These are phyloP conservation scores for Neoascia interrupta DNA, from an alignment of 2,888 invertebrate genomes.

Conservation along the genomic window DNA sequence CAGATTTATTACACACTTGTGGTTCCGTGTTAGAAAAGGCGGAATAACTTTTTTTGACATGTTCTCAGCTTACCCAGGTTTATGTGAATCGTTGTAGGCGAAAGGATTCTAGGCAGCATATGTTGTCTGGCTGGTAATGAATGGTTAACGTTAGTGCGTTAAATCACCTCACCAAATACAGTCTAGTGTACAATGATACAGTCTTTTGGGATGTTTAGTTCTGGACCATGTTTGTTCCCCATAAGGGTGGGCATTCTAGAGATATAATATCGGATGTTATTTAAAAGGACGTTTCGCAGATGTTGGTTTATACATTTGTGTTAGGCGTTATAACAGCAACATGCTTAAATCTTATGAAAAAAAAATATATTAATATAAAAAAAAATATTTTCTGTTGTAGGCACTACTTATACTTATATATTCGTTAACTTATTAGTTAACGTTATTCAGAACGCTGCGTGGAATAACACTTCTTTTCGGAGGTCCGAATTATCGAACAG, in stretches of 20 bases:
- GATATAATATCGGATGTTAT: not conserved
- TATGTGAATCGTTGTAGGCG: not conserved
- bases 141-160: constrained; percentile 23
- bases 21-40: constrained; percentile 16
- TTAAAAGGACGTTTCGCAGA: not conserved
- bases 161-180: constrained; percentile 1
- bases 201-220: too few species aligned
- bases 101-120: constrained; percentile 10
- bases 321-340: too few species aligned
- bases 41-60: constrained; percentile 10
- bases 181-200: not conserved
- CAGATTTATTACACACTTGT: constrained; percentile 56
- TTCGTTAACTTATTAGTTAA: too few species aligned
- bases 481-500: too few species aligned
- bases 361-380: too few species aligned
- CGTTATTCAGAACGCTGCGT: too few species aligned
- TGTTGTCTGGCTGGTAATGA: constrained; percentile 47
- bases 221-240: too few species aligned
- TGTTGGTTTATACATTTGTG: not conserved
- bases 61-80: not conserved
- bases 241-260: not conserved
- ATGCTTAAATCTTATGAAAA: too few species aligned
- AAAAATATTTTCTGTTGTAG: too few species aligned
- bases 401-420: too few species aligned
- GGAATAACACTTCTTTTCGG: too few species aligned